A percentile compares a stretch with the other conserved stretches of the same genome.
Conservation (phyloP, 92 coral and sea anemone genomes). For the Actinostola sp. region DNA sequence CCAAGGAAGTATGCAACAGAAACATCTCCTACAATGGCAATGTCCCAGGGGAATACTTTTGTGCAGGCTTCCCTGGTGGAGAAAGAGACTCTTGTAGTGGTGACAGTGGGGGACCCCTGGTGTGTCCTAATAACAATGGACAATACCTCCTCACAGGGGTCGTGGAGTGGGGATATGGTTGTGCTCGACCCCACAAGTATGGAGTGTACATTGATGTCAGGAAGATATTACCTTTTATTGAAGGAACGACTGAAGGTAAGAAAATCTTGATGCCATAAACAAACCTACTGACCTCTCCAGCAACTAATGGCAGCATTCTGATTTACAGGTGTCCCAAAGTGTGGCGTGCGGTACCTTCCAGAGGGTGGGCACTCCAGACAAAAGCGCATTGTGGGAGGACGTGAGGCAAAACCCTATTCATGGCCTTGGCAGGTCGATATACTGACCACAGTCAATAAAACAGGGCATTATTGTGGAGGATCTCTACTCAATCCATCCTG, state of each 20-base stretch:
- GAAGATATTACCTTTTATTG: slow-evolving; percentile 34
- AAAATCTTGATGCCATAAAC: not conserved
- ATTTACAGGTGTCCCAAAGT: slow-evolving; percentile 32
- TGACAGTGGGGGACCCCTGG: slow-evolving; percentile 97
- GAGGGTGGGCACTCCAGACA: slow-evolving; percentile 42
- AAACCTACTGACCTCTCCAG: not conserved
- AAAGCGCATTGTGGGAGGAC: slow-evolving; percentile 87
- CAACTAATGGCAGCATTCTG: not conserved
- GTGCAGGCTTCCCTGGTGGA: slow-evolving; percentile 87
- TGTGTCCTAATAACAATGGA: slow-evolving; percentile 78
- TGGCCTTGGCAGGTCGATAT: slow-evolving; percentile 99
- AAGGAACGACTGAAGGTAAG: slow-evolving; percentile 12
- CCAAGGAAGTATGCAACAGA: slow-evolving; percentile 74
- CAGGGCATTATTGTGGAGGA: slow-evolving; percentile 86
- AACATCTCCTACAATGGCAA: slow-evolving; percentile 75
- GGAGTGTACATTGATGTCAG: slow-evolving; percentile 65
- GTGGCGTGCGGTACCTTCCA: slow-evolving; percentile 74
- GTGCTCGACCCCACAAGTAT: slow-evolving; percentile 82
- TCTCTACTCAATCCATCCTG: slow-evolving; percentile 77
- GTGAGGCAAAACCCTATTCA: slow-evolving; percentile 84
- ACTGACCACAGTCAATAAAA: slow-evolving; percentile 47
- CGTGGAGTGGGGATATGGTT: slow-evolving; percentile 89
- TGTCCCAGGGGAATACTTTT: slow-evolving; percentile 70
- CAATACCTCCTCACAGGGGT: slow-evolving; percentile 82
- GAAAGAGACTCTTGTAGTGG: slow-evolving; percentile 87